Percentiles rank a stretch among this genome's conserved stretches.
phyloP scores from a whole-genome alignment of 2,797 vertebrate genomes.

The Phataginus tricuspis region DNA sequence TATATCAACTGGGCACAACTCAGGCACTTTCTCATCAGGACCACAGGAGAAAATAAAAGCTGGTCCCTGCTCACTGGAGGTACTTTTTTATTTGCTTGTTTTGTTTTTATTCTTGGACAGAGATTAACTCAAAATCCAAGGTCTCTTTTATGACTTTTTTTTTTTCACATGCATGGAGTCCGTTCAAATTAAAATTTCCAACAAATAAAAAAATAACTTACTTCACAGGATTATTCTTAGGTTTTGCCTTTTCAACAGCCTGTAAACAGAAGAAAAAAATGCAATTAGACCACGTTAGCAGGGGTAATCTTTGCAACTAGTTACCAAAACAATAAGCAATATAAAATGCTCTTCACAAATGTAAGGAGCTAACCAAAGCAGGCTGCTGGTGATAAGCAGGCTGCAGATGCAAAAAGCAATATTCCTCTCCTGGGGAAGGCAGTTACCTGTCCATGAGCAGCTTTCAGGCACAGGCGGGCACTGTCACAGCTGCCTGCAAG shows the following conservation, averaged over 20 bases:
- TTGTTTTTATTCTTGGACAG: conserved; percentile 54
- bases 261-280: conserved; percentile 86
- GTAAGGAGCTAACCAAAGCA: not conserved
- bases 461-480: not conserved
- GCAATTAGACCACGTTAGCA: conserved; percentile 78
- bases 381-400: not conserved
- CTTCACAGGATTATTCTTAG: conserved; percentile 90
- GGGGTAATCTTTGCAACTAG: conserved; percentile 58
- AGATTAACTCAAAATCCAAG: conserved; percentile 71
- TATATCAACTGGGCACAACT: conserved; percentile 82
- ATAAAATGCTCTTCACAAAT: conserved; percentile 40
- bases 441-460: not conserved
- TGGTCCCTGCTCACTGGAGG: conserved; percentile 58
- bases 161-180: conserved; percentile 14
- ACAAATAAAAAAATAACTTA: conserved; percentile 86
- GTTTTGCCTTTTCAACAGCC: conserved; percentile 91
- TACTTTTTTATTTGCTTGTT: not conserved
- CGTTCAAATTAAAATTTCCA: conserved; percentile 71
- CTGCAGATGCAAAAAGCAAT: not conserved
- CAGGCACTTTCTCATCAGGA: conserved; percentile 69
- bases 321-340: conserved; percentile 57
- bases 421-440: not conserved
- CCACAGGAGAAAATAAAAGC: conserved; percentile 61
- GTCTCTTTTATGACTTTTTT: conserved; percentile 58
- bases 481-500: not conserved